Conservation (phyloP, 2,888 invertebrate species). For the Machimus rusticus region DNA sequence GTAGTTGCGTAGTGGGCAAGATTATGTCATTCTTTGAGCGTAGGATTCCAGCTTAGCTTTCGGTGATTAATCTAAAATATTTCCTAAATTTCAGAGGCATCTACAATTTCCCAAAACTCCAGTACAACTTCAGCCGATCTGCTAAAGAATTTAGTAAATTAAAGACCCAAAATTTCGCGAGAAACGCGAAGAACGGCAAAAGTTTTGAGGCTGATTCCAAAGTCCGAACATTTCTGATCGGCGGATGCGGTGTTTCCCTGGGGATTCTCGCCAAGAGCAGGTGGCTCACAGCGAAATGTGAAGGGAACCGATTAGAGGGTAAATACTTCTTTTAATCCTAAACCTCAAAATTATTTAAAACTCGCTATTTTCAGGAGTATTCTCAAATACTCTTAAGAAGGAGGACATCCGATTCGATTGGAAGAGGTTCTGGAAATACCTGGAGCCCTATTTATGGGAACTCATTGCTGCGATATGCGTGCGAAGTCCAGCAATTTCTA, state of each 20-base stretch:
- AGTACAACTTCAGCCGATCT: background rate
- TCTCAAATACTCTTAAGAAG: conserved; percentile 52
- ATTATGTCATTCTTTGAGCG: background rate
- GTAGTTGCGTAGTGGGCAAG: background rate
- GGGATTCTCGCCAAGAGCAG: conserved; percentile 54
- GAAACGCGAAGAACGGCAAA: background rate
- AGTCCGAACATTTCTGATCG: conserved; percentile 45
- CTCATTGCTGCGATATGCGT: conserved; percentile 81
- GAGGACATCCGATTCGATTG: conserved; percentile 78
- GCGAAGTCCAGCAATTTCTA: conserved; percentile 49
- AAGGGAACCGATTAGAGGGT: conserved; percentile 57
- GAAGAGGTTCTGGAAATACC: conserved; percentile 74
- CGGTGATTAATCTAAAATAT: background rate
- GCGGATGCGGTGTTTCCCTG: conserved; percentile 54
- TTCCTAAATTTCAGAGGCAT: background rate
- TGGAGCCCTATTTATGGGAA: conserved; percentile 79
- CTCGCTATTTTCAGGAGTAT: background rate
- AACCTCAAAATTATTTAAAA: background rate
- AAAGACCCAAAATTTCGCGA: background rate
- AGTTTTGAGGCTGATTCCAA: background rate
- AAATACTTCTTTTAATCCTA: background rate
- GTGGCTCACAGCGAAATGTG: conserved; percentile 54
- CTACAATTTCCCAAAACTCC: background rate
- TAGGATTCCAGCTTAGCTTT: background rate
- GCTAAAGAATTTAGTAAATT: conserved; percentile 2